A percentile compares a stretch with the other conserved stretches of the same genome.
Conservation (phyloP, 64 coral and sea anemone species). For the Acropora tenuis region DNA sequence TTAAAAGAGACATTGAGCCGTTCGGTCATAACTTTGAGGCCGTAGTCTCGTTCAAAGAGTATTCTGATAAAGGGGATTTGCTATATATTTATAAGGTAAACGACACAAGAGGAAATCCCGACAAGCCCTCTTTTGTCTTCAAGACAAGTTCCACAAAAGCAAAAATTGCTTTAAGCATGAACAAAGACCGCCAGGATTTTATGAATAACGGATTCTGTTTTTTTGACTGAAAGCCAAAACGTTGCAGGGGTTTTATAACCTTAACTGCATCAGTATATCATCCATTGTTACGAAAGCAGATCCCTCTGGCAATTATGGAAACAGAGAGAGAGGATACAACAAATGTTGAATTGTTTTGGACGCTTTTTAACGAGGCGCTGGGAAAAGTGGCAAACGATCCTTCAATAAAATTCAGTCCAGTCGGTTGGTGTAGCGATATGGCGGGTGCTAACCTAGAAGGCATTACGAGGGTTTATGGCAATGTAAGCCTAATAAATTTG, state of each 20-base stretch:
- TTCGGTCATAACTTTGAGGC: no score
- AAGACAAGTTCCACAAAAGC: conserved; percentile 30
- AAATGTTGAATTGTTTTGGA: conserved; percentile 36
- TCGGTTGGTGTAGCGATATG: no score
- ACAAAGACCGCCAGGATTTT: not conserved
- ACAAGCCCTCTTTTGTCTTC: conserved; percentile 52
- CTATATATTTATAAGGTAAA: conserved; percentile 47
- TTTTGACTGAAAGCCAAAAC: conserved; percentile 29
- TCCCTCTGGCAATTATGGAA: conserved; percentile 51
- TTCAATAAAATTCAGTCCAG: not conserved
- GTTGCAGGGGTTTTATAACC: conserved; percentile 16
- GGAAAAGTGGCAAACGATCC: not conserved
- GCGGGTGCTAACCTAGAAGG: conserved; percentile 32
- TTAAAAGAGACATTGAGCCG: no score
- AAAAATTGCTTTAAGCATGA: conserved; percentile 7
- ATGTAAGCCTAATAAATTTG: not conserved
- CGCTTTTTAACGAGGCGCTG: conserved; percentile 17
- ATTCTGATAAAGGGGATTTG: conserved; percentile 18
- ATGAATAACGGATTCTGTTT: conserved; percentile 11
- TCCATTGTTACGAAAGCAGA: conserved; percentile 9
- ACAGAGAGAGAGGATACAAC: not conserved
- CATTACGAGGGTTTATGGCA: not conserved
- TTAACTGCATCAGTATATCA: conserved; percentile 38
- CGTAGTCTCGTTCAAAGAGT: conserved; percentile 32
- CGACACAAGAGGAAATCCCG: conserved; percentile 44